These are phyloP conservation scores for Tokudaia muenninki DNA, from an alignment of 2,797 vertebrate species.

Conservation along the genomic window DNA sequence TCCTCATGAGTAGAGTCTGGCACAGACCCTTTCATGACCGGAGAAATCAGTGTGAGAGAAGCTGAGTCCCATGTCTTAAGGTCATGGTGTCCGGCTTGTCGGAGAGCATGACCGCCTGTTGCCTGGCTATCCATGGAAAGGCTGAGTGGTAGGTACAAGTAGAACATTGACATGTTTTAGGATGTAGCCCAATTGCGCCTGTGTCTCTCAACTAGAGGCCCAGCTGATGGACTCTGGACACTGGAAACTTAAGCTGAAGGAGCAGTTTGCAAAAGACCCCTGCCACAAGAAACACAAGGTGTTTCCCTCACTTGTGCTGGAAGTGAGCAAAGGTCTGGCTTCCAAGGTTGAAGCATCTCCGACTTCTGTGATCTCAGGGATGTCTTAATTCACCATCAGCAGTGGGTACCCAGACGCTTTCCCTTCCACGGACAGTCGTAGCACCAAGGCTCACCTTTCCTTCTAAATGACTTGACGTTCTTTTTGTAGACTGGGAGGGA, in stretches of 20 bases:
- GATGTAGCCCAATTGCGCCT: background rate
- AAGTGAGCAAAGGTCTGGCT: background rate
- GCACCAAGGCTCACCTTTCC: background rate
- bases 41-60: background rate
- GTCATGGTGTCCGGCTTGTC: background rate
- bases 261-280: background rate
- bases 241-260: background rate
- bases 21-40: background rate
- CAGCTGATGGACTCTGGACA: background rate
- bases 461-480: background rate
- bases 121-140: no score
- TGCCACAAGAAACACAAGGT: background rate
- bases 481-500: background rate
- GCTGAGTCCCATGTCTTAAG: background rate
- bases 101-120: background rate
- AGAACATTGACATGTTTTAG: background rate
- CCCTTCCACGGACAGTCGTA: background rate
- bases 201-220: background rate
- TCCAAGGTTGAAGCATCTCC: background rate
- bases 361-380: background rate
- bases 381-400: background rate
- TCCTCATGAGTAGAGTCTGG: background rate
- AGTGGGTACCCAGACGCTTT: background rate
- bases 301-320: background rate
- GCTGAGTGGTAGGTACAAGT: rapidly evolving